Base-by-base conservation (phyloP, 2,113 vertebrate species). In the Tringa solitaria region DNA sequence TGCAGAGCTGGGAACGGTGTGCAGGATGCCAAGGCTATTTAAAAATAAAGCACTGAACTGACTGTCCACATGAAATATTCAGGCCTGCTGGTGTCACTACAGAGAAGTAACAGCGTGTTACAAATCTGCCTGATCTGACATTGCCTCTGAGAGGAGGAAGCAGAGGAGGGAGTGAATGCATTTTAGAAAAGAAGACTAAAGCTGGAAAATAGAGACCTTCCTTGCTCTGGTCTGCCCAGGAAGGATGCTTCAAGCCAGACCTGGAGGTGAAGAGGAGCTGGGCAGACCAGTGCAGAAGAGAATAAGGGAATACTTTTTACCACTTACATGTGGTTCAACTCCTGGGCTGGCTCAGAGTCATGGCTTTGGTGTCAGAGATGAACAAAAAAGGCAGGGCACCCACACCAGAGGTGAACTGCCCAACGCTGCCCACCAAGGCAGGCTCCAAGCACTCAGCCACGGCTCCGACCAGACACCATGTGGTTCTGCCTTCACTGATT, bases 41-140 rank as follows among this genome's bases (percentile, higher is more conserved):
- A 91, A 89, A 87, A 81, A 45, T 70, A 32, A 32, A 92, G 51
- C 68, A 45, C 82, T 28, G 69, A 48, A 46, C 35, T 64, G 86
- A 57, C 37, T 59, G 41, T 89, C 84, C 85, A 60, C 81, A 67
- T 95, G 67, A 95, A 96, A 95, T 83, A 95, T 88, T 94, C 78
- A 94, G 72, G 61, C 35, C 82, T 61, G 37, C 41, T 41, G 63
- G 75, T 85, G 68, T 68, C 54, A 35, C 70, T 80, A 53, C 69
- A 85, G 57, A 77, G 6, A 95, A 78, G 56, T 9, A 50, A 80
- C 70, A 83, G 82, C 28, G 20, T 46, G 48, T 72, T 90, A 94
- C 78, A 83, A 59, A 93, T 64, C 43, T 85, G 72, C 45, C 69
- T 80, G 73, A 65, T 77, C 68, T 80, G 60, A 93, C 74, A 90